Evolutionary conservation across 2,888 invertebrate species (phyloP).

Genomic region (Trachelus tabidus): DNA sequence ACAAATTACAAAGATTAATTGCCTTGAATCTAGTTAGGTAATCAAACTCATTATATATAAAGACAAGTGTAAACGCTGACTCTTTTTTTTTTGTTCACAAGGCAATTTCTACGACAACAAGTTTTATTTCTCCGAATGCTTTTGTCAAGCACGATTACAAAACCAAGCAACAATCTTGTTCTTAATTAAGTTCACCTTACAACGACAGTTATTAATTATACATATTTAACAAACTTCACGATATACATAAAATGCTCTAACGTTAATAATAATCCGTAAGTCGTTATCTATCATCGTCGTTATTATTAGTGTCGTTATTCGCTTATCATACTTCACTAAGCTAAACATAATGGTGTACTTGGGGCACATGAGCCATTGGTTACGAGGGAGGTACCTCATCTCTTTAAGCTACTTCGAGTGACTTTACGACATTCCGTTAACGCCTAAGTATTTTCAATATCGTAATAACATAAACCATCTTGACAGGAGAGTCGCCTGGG

Average conservation of each 20-base stretch:
- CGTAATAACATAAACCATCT: not conserved
- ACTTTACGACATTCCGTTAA: not conserved
- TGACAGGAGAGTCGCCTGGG: not conserved
- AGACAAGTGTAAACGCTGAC: not conserved
- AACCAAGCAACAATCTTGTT: constrained; percentile 66
- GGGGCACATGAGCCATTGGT: not conserved
- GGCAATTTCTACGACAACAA: constrained; percentile 59
- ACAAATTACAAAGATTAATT: not conserved
- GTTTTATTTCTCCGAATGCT: constrained; percentile 60
- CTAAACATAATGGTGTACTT: not conserved
- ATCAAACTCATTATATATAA: not conserved
- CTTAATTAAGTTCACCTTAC: constrained; percentile 43
- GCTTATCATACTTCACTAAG: not conserved
- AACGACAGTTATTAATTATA: constrained; percentile 51
- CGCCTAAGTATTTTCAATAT: not conserved
- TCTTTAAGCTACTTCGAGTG: not conserved
- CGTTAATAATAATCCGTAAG: constrained; percentile 35
- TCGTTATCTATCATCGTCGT: constrained; percentile 26
- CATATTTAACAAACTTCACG: constrained; percentile 59
- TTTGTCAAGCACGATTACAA: constrained; percentile 66
- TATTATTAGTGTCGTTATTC: constrained; percentile 18
- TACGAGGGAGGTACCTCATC: not conserved
- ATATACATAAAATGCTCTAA: constrained; percentile 53
- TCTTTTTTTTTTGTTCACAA: not conserved
- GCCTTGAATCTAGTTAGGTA: not conserved